Evolutionary conservation across 2,113 vertebrate species (phyloP).

Genomic region (Chloropsis cyanopogon): DNA sequence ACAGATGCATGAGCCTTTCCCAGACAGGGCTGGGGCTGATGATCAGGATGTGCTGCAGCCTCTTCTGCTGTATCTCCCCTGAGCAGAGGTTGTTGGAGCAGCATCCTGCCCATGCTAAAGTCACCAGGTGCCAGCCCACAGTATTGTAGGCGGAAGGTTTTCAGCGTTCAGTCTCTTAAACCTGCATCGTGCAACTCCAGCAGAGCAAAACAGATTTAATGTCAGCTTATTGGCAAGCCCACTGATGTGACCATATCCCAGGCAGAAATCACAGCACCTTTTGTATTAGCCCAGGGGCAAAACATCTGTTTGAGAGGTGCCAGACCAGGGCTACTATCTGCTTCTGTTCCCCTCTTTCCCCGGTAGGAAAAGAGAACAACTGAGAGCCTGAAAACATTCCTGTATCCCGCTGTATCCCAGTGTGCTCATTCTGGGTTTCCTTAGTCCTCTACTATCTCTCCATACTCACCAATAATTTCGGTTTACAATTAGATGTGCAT

Average conservation of each 20-base stretch:
- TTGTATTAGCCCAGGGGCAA: background rate
- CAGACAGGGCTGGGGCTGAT: background rate
- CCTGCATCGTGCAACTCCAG: background rate
- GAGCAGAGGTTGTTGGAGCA: background rate
- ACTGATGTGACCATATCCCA: background rate
- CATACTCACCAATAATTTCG: background rate
- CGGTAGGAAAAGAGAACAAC: background rate
- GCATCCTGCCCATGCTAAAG: fast-evolving
- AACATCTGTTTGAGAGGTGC: background rate
- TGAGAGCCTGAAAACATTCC: background rate
- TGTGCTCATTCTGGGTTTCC: background rate
- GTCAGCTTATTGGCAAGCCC: background rate
- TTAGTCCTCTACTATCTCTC: background rate
- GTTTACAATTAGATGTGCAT: background rate
- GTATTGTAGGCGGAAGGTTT: background rate
- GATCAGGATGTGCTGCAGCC: background rate
- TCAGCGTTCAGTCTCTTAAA: background rate
- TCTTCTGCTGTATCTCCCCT: background rate
- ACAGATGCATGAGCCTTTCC: background rate
- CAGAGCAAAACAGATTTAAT: background rate
- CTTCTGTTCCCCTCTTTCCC: background rate
- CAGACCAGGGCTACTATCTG: background rate
- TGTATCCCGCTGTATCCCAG: fast-evolving
- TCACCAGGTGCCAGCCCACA: background rate
- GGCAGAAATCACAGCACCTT: background rate